Evolutionary conservation across 37 sponge, comb jelly and placozoan genomes (phyloP), one percentile per base, ranked within the genome.

Genomic region (Aphrocallistes beatrix): DNA sequence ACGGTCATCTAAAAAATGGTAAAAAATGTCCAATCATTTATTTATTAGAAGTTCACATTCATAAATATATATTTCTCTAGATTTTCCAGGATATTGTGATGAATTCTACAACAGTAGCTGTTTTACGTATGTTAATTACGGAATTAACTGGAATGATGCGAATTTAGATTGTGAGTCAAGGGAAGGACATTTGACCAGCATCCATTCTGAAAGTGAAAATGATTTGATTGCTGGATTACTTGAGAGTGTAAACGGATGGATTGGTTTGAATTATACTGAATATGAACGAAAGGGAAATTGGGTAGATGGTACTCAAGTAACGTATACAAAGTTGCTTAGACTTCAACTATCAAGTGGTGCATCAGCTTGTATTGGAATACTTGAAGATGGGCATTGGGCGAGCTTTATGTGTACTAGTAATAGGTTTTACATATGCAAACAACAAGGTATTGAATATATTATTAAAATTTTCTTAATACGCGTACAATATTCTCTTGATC

Each of bases 231-330:
- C 25, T 32, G 75, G n/a, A 60, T 3, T 47, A 47, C 75, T 6
- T 19, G 21, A 1, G 21, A 30, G 75, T 60, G 3, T 30, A 60
- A 21, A 32, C n/a, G 75, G 28, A 60, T 60, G 75, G 75, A 60
- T 60, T 60, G 75, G 75, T 25, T 60, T 60, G 75, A 13, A 60
- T 60, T 60, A 60, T 60, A 32, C 8, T 6, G n/a, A 30, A 3
- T 60, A 60, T 28, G n/a, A 19, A 25, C 32, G n/a, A 13, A 25
- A 19, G n/a, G 8, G 28, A 60, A 3, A 60, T 3, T 60, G 75
- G 75, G 75, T 32, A 60, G 75, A 60, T 60, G 75, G 75, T 60
- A 60, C 10, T 60, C 75, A 19, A 60, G 3, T 60, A 60, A 60
- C 75, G n/a, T 60, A 60, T 60, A 19, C 75, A 25, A 3, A 60